Evolutionary conservation across 2,113 vertebrate genomes (phyloP).

Genomic region (Caranx melampygus): DNA sequence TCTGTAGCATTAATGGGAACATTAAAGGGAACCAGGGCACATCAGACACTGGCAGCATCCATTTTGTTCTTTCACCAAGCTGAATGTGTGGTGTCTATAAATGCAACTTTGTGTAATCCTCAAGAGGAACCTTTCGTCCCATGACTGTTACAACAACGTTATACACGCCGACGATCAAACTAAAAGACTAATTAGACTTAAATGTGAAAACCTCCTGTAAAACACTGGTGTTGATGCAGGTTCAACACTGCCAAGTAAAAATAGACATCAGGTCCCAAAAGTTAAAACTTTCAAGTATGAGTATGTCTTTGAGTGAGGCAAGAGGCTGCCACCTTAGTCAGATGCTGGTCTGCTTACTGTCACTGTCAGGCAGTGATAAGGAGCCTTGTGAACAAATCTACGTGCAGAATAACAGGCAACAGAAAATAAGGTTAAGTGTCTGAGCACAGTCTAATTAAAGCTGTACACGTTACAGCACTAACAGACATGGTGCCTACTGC

Average conservation of each 20-base stretch:
- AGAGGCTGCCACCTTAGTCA: neutral
- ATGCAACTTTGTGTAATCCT: neutral
- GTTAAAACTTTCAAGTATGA: neutral
- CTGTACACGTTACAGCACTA: neutral
- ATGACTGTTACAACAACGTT: neutral
- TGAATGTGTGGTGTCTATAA: neutral
- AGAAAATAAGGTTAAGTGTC: neutral
- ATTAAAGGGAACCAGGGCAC: constrained; percentile 47
- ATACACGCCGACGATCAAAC: neutral
- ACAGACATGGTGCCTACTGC: neutral
- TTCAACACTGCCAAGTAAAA: neutral
- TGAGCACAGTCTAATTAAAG: neutral
- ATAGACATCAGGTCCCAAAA: neutral
- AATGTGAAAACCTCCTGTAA: neutral
- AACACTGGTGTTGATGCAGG: neutral
- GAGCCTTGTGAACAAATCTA: neutral
- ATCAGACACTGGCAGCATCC: constrained; percentile 29
- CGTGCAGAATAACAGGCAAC: neutral
- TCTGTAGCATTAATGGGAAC: constrained; percentile 42
- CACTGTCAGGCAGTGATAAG: no score
- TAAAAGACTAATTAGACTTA: neutral
- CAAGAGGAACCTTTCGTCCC: neutral
- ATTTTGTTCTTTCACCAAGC: constrained; percentile 52
- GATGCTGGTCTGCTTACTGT: neutral
- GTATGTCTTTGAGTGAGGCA: neutral